Conservation (phyloP, 2,797 vertebrate species). For the Knipowitschia caucasica region DNA sequence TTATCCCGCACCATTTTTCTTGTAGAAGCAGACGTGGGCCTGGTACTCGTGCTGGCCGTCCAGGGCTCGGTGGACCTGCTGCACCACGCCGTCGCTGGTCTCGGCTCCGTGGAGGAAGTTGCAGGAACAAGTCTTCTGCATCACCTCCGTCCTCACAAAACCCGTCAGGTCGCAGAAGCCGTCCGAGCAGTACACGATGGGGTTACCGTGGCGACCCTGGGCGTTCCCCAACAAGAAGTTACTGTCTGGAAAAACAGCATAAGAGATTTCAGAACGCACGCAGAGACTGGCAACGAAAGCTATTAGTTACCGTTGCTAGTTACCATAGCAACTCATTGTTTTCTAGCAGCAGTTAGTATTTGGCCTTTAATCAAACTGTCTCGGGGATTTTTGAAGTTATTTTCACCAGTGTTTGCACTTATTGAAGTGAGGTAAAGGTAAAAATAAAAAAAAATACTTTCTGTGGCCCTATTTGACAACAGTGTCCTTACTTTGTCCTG, state of each 20-base stretch:
- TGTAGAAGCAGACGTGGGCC: slow-evolving; percentile 88
- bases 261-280: not conserved
- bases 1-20: slow-evolving; percentile 82
- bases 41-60: slow-evolving; percentile 89
- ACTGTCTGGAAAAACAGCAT: slow-evolving; percentile 78
- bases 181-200: slow-evolving; percentile 94
- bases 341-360: too few species aligned
- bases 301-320: too few species aligned
- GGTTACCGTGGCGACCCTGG: slow-evolving; percentile 85
- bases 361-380: too few species aligned
- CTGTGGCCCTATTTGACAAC: too few species aligned
- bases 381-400: too few species aligned
- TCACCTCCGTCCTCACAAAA: slow-evolving; percentile 88
- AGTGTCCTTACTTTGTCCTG: too few species aligned
- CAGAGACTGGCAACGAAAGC: not conserved
- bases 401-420: too few species aligned
- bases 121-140: slow-evolving; percentile 94
- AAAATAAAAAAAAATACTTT: too few species aligned
- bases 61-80: slow-evolving; percentile 85
- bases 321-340: too few species aligned
- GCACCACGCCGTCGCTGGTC: slow-evolving; percentile 81
- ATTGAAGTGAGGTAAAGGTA: too few species aligned
- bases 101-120: slow-evolving; percentile 88
- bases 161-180: slow-evolving; percentile 94
- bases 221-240: slow-evolving; percentile 95